Evolutionary conservation across 64 coral and sea anemone genomes (phyloP), one percentile per base, ranked within the genome.

Genomic region (Porites lutea): DNA sequence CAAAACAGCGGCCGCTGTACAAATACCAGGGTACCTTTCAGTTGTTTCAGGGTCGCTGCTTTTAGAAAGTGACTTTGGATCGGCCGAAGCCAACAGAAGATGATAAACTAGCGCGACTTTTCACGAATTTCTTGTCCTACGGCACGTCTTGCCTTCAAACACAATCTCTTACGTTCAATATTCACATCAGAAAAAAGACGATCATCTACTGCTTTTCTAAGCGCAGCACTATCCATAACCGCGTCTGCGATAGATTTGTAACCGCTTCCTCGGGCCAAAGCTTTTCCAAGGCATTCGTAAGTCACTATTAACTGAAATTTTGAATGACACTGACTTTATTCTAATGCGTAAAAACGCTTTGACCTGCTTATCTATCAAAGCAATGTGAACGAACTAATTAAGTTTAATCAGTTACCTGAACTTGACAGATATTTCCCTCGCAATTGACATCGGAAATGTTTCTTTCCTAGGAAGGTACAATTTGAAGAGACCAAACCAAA

Each of bases 131-230:
- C 89, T 48, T 90, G 69, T 67, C 60, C 76, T 81, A 54, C 65
- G n/a, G 44, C 27, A 48, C 65, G 47, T 65, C 89, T 54, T 51
- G 70, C 67, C 18, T 46, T 43, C 3, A 63, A 90, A 71, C 76
- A 81, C 18, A 90, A 62, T 52, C 21, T 52, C 89, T 90, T 90
- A 16, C n/a, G 13, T 62, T 90, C 89, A 71, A 52, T 82, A 51
- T 20, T 46, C 15, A 74, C 71, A 13, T 7, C 77, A 43, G 44
- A n/a, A 52, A 77, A 90, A 14, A 73, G 70, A 27, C 58, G 76
- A 12, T 90, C 55, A 58, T 82, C 49, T 53, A 82, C 59, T 15
- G 47, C 13, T 5, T 90, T 68, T 23, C n/a, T 72, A 23, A 72
- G 69, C 43, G 11, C 13, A 37, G 69, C 45, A 43, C 19, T 75